These are phyloP conservation scores for Camptogramma bilineatum DNA, from an alignment of 2,888 invertebrate genomes.

Conservation along the genomic window DNA sequence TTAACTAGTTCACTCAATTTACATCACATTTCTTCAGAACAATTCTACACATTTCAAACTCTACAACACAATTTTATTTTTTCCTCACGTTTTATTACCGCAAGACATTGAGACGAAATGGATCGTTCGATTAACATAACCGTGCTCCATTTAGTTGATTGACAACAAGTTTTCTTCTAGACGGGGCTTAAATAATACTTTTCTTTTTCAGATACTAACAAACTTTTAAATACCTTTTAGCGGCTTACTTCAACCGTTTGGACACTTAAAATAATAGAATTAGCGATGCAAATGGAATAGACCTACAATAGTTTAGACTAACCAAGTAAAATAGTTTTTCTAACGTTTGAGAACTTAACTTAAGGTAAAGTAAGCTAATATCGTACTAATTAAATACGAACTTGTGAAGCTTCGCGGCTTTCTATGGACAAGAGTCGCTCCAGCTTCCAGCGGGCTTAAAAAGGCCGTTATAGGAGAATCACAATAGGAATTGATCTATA, in stretches of 20 bases:
- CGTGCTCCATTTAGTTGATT: slow-evolving; percentile 43
- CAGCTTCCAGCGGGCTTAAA: slow-evolving; percentile 24
- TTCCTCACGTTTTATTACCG: slow-evolving; percentile 39
- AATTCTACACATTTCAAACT: slow-evolving; percentile 14
- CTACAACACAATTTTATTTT: slow-evolving; percentile 22
- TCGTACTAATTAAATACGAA: background rate
- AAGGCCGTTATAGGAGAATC: no score
- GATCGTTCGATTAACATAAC: slow-evolving; percentile 39
- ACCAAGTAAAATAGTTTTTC: slow-evolving; percentile 27
- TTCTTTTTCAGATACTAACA: slow-evolving; percentile 45
- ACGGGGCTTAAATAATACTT: slow-evolving; percentile 42
- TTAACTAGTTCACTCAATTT: slow-evolving; percentile 15
- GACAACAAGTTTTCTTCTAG: slow-evolving; percentile 36
- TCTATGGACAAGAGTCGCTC: slow-evolving; percentile 45
- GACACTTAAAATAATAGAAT: slow-evolving; percentile 41
- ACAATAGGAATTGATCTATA: no score
- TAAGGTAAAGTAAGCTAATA: slow-evolving; percentile 31
- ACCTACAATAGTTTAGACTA: slow-evolving; percentile 31
- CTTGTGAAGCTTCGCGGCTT: slow-evolving; percentile 54
- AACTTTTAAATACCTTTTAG: slow-evolving; percentile 42
- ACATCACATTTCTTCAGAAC: slow-evolving; percentile 18
- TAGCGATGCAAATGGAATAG: slow-evolving; percentile 34
- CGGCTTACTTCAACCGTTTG: slow-evolving; percentile 40
- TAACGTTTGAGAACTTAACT: slow-evolving; percentile 19
- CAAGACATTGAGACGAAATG: slow-evolving; percentile 40